Percentiles rank a stretch among this genome's conserved stretches.
These are phyloP conservation scores for Caenorhabditis remanei DNA, from an alignment of 1,140 invertebrate species.

Conservation along the genomic window DNA sequence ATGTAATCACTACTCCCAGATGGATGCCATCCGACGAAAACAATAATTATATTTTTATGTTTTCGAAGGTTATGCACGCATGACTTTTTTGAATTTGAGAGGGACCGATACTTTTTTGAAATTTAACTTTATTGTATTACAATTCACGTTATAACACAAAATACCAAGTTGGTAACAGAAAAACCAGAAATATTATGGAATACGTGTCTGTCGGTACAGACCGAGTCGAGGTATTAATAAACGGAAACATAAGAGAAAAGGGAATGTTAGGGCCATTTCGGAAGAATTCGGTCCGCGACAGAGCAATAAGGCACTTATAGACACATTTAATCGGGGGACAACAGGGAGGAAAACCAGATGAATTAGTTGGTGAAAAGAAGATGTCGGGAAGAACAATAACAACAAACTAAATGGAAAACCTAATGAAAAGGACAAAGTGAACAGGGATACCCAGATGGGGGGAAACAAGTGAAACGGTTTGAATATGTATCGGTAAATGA, in stretches of 20 bases:
- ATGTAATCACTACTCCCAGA: no score
- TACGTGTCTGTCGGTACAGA: neutral
- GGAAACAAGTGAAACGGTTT: constrained; percentile 13
- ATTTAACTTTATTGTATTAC: constrained; percentile 16
- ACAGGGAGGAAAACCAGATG: neutral
- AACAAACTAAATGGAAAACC: constrained; percentile 33
- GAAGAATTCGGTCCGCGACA: neutral
- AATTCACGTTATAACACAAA: neutral
- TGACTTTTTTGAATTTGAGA: neutral
- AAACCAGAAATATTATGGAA: constrained; percentile 10
- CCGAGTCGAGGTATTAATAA: neutral
- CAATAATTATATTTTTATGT: no score
- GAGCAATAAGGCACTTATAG: constrained; percentile 41
- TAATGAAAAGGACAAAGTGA: constrained; percentile 7
- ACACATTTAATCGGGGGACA: constrained; percentile 7
- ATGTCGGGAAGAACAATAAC: neutral
- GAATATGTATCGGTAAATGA: constrained; percentile 26
- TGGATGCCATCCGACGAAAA: no score
- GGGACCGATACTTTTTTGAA: neutral
- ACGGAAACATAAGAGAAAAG: neutral
- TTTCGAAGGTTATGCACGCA: neutral
- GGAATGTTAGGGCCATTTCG: constrained; percentile 36
- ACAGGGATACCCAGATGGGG: constrained; percentile 4
- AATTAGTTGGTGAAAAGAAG: neutral
- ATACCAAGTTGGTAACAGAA: neutral